A percentile compares a stretch with the other conserved stretches of the same genome.
phyloP scores from a whole-genome alignment of 2,113 vertebrate species.

The Otolemur garnettii region DNA sequence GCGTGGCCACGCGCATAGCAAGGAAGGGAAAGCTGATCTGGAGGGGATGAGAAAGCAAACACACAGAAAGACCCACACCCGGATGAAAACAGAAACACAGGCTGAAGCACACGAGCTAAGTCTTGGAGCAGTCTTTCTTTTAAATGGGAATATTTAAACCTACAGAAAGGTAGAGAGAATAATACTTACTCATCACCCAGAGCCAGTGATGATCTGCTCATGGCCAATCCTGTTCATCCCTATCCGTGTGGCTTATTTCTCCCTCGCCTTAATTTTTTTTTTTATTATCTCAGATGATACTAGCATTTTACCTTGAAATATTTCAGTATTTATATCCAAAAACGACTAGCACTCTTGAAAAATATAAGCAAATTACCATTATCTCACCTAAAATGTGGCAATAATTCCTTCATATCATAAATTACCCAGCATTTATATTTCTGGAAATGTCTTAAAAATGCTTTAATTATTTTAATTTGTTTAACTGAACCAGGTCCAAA shows the following conservation, averaged over 20 bases:
- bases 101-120: neutral
- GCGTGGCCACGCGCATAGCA: neutral
- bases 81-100: neutral
- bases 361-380: neutral
- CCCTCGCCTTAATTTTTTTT: neutral
- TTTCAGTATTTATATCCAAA: neutral
- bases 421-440: neutral
- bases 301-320: neutral
- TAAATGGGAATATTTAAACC: neutral
- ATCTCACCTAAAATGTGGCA: neutral
- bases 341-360: neutral
- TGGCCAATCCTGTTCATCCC: neutral
- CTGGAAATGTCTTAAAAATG: neutral
- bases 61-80: neutral
- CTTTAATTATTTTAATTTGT: conserved; percentile 15
- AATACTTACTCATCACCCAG: neutral
- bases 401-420: neutral
- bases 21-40: neutral
- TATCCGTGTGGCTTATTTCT: neutral
- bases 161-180: conserved; percentile 10
- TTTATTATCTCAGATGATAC: neutral
- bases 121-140: neutral
- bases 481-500: neutral
- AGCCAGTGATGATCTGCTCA: neutral
- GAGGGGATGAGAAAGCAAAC: neutral